Evolutionary conservation across 1,140 invertebrate genomes (phyloP).

Genomic region (Hyphantria cunea): DNA sequence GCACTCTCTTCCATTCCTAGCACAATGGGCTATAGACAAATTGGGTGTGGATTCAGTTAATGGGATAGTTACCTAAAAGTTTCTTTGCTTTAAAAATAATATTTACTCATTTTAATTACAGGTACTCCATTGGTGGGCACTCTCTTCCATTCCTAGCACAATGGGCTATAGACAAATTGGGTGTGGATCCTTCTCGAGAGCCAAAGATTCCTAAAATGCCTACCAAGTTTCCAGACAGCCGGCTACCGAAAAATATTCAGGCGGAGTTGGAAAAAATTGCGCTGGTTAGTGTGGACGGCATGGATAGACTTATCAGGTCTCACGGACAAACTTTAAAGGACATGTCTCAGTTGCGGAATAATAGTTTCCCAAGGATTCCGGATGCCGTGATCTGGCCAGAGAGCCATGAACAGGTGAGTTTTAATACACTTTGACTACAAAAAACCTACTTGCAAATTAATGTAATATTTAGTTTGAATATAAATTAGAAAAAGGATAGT

Average conservation of each 20-base stretch:
- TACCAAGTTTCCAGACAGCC: constrained; percentile 77
- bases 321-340: constrained; percentile 98
- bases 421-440: too few species aligned
- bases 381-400: constrained; percentile 97
- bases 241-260: constrained; percentile 46
- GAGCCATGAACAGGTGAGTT: constrained; percentile 89
- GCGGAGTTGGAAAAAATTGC: constrained; percentile 87
- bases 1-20: constrained; percentile 89
- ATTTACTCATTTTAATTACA: constrained; percentile 50
- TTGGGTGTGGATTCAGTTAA: constrained; percentile 78
- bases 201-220: constrained; percentile 80
- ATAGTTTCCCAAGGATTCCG: constrained; percentile 91
- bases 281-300: constrained; percentile 88
- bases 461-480: too few species aligned
- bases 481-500: too few species aligned
- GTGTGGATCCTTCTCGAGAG: constrained; percentile 72
- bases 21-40: constrained; percentile 89
- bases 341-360: constrained; percentile 89
- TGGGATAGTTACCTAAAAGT: too few species aligned
- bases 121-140: constrained; percentile 92
- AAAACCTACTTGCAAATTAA: too few species aligned
- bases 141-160: constrained; percentile 90
- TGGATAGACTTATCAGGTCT: constrained; percentile 94
- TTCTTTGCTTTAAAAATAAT: too few species aligned
- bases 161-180: constrained; percentile 90